These are phyloP conservation scores for Sturmia bella DNA, from an alignment of 2,888 invertebrate genomes.

Conservation along the genomic window DNA sequence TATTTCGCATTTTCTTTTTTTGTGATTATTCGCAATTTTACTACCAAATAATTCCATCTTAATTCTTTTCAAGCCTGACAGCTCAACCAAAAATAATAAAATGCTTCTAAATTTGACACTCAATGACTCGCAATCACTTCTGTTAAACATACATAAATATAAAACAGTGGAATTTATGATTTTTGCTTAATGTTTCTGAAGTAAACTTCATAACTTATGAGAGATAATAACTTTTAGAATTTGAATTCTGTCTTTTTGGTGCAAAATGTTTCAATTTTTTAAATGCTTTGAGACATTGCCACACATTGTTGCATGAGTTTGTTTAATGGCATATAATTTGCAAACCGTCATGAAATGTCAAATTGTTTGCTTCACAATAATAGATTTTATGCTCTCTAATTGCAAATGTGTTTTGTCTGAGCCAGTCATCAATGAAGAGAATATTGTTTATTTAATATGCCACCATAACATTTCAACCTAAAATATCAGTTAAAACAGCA, in stretches of 20 bases:
- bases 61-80: no score
- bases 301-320: slow-evolving; percentile 56
- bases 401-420: neutral
- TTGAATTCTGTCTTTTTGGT: slow-evolving; percentile 1
- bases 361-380: slow-evolving; percentile 20
- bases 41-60: no score
- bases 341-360: slow-evolving; percentile 46
- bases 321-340: slow-evolving; percentile 43
- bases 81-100: no score
- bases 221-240: slow-evolving; percentile 13
- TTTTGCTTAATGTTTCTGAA: neutral
- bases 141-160: neutral
- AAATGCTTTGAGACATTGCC: slow-evolving; percentile 48
- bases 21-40: no score
- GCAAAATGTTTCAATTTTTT: slow-evolving; percentile 31
- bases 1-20: no score
- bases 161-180: neutral
- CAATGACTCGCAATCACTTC: no score
- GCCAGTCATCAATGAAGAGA: neutral
- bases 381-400: neutral
- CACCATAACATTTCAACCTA: neutral
- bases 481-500: neutral
- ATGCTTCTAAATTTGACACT: no score
- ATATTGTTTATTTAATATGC: neutral
- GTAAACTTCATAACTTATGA: neutral